phyloP scores from a whole-genome alignment of 1,140 invertebrate genomes.

The Zaprionus ornatus region DNA sequence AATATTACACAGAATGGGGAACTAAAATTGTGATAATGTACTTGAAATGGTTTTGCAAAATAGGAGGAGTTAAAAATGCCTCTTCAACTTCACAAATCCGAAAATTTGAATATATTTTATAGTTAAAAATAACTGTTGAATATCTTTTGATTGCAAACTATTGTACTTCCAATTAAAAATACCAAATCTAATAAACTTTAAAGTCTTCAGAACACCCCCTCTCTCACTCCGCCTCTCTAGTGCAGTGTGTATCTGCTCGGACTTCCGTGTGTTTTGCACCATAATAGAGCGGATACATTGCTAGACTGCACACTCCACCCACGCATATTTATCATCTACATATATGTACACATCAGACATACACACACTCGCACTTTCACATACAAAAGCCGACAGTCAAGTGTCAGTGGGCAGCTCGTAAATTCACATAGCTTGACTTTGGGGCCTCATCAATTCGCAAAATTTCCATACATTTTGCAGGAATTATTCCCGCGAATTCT shows the following conservation, averaged over 20 bases:
- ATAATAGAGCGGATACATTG: slow-evolving; percentile 71
- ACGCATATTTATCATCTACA: slow-evolving; percentile 7
- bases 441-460: slow-evolving; percentile 25
- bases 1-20: no score
- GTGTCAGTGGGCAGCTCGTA: slow-evolving; percentile 35
- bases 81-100: no score
- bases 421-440: slow-evolving; percentile 60
- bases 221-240: slow-evolving; percentile 13
- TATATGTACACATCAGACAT: slow-evolving; percentile 19
- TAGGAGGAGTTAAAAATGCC: no score
- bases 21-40: no score
- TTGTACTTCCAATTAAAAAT: background rate
- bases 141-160: background rate
- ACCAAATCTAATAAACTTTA: background rate
- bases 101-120: no score
- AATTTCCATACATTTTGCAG: slow-evolving; percentile 39
- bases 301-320: slow-evolving; percentile 45
- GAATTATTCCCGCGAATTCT: slow-evolving; percentile 70
- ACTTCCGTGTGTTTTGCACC: slow-evolving; percentile 72
- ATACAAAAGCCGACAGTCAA: slow-evolving; percentile 15
- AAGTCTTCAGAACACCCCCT: background rate
- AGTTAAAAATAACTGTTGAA: background rate
- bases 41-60: no score
- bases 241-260: slow-evolving; percentile 49
- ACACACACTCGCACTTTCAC: slow-evolving; percentile 16